phyloP scores from a whole-genome alignment of 2,113 vertebrate genomes.

The Anhinga anhinga region DNA sequence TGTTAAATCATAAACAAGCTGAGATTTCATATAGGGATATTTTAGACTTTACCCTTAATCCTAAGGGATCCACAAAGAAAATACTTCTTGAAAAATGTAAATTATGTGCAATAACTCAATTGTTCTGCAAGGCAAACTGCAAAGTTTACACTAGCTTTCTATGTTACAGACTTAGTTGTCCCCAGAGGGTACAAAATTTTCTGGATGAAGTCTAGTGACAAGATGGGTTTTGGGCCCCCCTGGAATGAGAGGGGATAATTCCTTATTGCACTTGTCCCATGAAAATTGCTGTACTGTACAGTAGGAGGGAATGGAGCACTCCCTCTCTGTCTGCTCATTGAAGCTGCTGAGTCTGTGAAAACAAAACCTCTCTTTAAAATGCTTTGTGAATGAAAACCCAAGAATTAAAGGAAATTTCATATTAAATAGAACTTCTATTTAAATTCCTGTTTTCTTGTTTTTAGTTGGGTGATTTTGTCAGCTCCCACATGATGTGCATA shows the following conservation, averaged over 20 bases:
- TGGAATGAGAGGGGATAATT: not conserved
- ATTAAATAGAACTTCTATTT: not conserved
- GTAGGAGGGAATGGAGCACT: not conserved
- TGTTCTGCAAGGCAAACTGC: not conserved
- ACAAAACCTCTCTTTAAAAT: not conserved
- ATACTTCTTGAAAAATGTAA: not conserved
- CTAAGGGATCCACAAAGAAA: not conserved
- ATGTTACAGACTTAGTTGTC: not conserved
- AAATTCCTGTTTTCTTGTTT: not conserved
- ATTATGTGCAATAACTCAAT: not conserved
- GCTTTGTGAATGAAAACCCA: not conserved
- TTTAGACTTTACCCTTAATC: not conserved
- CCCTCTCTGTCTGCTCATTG: not conserved
- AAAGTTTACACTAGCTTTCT: not conserved
- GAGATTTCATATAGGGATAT: not conserved
- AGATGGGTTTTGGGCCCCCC: not conserved
- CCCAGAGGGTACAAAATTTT: not conserved
- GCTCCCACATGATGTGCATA: not conserved
- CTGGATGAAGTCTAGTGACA: not conserved
- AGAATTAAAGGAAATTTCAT: not conserved
- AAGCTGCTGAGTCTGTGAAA: not conserved
- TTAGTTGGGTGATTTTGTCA: not conserved
- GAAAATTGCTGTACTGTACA: not conserved
- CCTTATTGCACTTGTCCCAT: not conserved
- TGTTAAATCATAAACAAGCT: not conserved